Evolutionary conservation across 30 jellyfish, hydroid and myxozoan genomes (phyloP).

Genomic region (Mastigias papua): DNA sequence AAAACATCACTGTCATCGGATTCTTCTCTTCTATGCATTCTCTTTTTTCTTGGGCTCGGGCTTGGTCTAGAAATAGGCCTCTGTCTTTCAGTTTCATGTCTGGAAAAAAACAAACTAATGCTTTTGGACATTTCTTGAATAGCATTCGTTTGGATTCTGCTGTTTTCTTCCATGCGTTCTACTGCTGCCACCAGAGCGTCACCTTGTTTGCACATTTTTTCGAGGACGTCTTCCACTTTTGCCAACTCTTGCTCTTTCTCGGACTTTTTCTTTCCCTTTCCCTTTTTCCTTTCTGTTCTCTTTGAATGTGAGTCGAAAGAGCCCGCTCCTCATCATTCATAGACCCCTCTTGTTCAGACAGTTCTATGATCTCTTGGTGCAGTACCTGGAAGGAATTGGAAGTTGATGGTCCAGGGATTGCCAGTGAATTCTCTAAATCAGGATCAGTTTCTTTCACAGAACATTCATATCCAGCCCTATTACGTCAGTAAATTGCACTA

Average conservation of each 20-base stretch:
- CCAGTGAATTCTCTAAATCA: no score
- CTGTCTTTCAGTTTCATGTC: slow-evolving; percentile 9
- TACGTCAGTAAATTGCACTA: slow-evolving; percentile 5
- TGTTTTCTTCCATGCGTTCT: background rate
- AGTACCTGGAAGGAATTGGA: background rate
- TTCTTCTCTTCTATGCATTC: background rate
- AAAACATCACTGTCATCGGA: background rate
- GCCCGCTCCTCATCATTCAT: background rate
- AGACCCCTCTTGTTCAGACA: no score
- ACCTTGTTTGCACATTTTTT: background rate
- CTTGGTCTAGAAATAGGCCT: background rate
- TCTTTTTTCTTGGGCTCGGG: slow-evolving; percentile 12
- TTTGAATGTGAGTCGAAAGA: no score
- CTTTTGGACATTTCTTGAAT: background rate
- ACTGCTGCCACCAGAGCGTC: background rate
- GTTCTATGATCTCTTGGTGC: no score
- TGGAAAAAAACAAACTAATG: background rate
- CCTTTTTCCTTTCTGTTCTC: background rate
- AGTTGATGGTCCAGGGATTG: background rate
- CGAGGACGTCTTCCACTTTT: background rate
- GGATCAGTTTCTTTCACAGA: no score
- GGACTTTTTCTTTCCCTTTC: background rate
- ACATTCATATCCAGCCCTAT: slow-evolving; percentile 9
- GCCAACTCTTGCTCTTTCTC: background rate
- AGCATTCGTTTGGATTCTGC: background rate